phyloP scores from a whole-genome alignment of 2,888 invertebrate genomes.

The Hydropsyche betteni region DNA sequence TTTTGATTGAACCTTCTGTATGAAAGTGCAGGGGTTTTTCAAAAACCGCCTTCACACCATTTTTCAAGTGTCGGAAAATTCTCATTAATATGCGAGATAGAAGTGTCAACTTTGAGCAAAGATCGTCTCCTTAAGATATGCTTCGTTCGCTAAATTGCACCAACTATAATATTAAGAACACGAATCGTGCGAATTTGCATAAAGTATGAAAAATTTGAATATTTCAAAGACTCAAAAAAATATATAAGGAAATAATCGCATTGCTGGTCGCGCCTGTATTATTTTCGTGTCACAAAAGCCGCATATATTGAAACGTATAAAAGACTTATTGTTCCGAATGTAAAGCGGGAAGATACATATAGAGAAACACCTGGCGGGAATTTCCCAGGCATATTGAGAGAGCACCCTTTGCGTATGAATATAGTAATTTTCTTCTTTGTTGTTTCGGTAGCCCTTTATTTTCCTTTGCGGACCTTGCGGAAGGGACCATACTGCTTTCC shows the following conservation, averaged over 20 bases:
- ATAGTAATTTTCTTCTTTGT: slow-evolving; percentile 32
- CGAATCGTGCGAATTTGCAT: background rate
- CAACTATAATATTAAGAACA: slow-evolving; percentile 13
- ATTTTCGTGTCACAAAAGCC: slow-evolving; percentile 20
- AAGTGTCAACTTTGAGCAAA: slow-evolving; percentile 28
- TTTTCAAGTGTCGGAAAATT: slow-evolving; percentile 25
- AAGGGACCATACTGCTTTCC: too few species aligned
- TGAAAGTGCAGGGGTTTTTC: background rate
- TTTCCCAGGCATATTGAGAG: slow-evolving; percentile 1
- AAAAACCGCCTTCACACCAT: background rate
- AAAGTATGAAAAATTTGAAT: background rate
- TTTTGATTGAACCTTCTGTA: too few species aligned
- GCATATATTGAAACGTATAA: slow-evolving; percentile 26
- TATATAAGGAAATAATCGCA: background rate
- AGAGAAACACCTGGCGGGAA: slow-evolving; percentile 17
- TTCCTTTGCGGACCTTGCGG: background rate
- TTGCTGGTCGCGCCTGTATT: background rate
- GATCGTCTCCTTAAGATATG: slow-evolving; percentile 2
- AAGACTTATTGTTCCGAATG: slow-evolving; percentile 28
- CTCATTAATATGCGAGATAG: slow-evolving; percentile 32
- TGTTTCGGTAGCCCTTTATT: slow-evolving; percentile 22
- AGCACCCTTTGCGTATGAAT: background rate
- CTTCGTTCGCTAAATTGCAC: background rate
- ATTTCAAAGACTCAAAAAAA: background rate
- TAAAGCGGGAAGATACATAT: background rate